Evolutionary conservation across 2,797 vertebrate genomes (phyloP), one percentile per base, ranked within the genome.

Genomic region (Geotrypetes seraphini): DNA sequence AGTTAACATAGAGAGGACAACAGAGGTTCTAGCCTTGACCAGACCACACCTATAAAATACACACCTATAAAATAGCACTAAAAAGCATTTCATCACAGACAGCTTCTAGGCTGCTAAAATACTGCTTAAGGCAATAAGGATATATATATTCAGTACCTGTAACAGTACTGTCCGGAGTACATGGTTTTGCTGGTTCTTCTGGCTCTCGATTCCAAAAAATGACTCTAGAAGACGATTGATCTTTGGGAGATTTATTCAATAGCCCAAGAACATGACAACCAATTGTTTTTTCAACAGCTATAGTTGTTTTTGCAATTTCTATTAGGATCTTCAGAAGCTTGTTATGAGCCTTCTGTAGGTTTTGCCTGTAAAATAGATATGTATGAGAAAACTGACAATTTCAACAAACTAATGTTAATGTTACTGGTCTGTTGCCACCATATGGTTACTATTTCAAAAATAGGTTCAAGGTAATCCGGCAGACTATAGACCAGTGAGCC

Each of bases 211-310:
- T 76, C 79, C 79, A 75, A 12, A 57, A 45, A 30, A 57, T n/a
- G 41, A 45, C 53, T 59, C 73, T 69, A 25, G 60, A 44, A 15
- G 50, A 25, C 39, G 57, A 29, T 18, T 70, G 75, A 31, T 30
- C 31, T 36, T 61, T 79, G 17, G 63, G n/a, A 43, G 83, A 66
- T 9, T 72, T 60, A 25, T 85, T 82, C 24, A 81, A 60, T 19
- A 92, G 61, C 7, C 79, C 86, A 34, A 91, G 75, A 51, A 95
- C 83, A 52, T 96, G 89, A 10, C 68, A 70, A 16, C 86, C 85
- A 39, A 97, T 88, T 11, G 91, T 96, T 66, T 97, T 88, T 66
- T 98, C 96, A 2, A 86, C 83, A 10, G 91, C 90, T 8, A 78
- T 80, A 0, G 90, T 93, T 5, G 90, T 97, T 69, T 94, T 94